A percentile compares a stretch with the other conserved stretches of the same genome.
Conservation (phyloP, 2,888 invertebrate species). For the Philereme transversata region DNA sequence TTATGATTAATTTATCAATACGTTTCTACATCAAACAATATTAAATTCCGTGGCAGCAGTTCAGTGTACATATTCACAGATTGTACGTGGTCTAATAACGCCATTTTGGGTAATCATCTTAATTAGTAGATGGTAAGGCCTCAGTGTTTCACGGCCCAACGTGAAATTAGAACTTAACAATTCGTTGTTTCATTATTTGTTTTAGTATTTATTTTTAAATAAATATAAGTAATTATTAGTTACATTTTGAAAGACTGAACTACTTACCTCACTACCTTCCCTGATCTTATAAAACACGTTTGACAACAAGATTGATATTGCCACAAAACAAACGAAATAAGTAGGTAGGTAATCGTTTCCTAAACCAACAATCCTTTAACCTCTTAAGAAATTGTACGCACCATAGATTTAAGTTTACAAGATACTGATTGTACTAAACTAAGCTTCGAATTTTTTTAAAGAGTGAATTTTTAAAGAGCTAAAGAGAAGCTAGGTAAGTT, state of each 20-base stretch:
- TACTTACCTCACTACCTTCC: too few species aligned
- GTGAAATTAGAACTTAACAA: too few species aligned
- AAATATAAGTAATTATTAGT: too few species aligned
- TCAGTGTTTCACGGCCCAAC: too few species aligned
- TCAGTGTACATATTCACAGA: conserved; percentile 1
- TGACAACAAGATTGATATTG: too few species aligned
- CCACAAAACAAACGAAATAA: too few species aligned
- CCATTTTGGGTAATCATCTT: neutral
- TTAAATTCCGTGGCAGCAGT: conserved; percentile 41
- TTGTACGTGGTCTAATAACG: conserved; percentile 1
- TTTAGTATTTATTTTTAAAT: too few species aligned
- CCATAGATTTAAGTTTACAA: conserved; percentile 54
- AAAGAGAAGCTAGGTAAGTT: conserved; percentile 29
- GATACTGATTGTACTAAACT: conserved; percentile 42
- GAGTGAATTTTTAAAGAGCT: conserved; percentile 52
- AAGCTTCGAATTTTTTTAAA: conserved; percentile 13
- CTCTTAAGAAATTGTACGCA: conserved; percentile 66
- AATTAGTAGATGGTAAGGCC: too few species aligned
- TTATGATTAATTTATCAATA: conserved; percentile 42
- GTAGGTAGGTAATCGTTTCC: too few species aligned
- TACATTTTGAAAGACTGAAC: too few species aligned
- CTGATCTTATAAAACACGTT: too few species aligned
- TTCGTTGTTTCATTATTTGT: too few species aligned
- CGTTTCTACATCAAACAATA: conserved; percentile 51
- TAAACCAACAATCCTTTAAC: conserved; percentile 56